Conservation (phyloP, 2,888 invertebrate species). For the Brachypalpus laphriformis region DNA sequence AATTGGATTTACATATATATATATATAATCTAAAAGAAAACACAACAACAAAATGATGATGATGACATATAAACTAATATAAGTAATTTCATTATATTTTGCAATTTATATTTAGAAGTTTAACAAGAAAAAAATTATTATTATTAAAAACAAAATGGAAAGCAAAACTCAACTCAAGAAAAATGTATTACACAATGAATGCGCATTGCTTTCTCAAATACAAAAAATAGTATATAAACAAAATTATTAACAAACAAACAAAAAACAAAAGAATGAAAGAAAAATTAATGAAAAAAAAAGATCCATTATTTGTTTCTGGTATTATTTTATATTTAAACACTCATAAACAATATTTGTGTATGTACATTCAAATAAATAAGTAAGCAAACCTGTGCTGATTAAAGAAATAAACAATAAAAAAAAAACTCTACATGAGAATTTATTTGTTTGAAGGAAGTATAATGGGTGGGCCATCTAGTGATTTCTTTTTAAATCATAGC, state of each 20-base stretch:
- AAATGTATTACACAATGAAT: constrained; percentile 63
- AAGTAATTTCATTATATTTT: constrained; percentile 74
- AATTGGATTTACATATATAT: constrained; percentile 56
- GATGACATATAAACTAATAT: constrained; percentile 66
- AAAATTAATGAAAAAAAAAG: constrained; percentile 17
- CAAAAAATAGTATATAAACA: constrained; percentile 58
- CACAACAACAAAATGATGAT: constrained; percentile 53
- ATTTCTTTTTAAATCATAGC: too few species aligned
- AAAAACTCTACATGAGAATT: constrained; percentile 21
- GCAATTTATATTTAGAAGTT: constrained; percentile 74
- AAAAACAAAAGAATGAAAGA: constrained; percentile 24
- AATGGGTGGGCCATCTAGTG: too few species aligned
- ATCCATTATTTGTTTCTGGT: constrained; percentile 76
- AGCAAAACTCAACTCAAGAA: constrained; percentile 60
- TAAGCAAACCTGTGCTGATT: constrained; percentile 75
- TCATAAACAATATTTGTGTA: constrained; percentile 75
- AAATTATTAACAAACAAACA: constrained; percentile 56
- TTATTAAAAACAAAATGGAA: constrained; percentile 34
- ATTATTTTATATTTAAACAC: constrained; percentile 75
- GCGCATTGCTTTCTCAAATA: constrained; percentile 72
- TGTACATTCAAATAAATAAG: constrained; percentile 74
- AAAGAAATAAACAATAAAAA: constrained; percentile 74
- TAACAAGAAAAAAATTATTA: constrained; percentile 46
- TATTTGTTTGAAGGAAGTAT: too few species aligned
- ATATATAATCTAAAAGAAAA: constrained; percentile 53